Evolutionary conservation across 2,888 invertebrate genomes (phyloP), one percentile per base, ranked within the genome.

Genomic region (Chelonus formosanus): DNA sequence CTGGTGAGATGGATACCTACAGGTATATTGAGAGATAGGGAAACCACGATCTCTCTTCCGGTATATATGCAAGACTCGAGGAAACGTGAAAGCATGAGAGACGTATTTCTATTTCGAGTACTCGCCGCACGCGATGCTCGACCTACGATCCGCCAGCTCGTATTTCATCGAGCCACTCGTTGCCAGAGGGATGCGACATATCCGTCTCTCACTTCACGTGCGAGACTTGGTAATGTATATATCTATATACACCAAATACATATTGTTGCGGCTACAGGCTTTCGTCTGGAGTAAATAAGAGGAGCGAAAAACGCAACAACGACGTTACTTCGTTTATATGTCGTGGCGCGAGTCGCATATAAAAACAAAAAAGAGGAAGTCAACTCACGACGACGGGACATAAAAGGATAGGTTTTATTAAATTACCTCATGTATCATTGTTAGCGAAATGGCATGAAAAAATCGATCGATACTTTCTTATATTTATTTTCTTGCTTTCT

Each of bases 81-180:
- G 34, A 52, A 52, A 52, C 52, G 34, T 52, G 52, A 52, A 8
- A 52, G 31, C 31, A 8, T 32, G 52, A 6, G n/a, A 36, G 10
- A 56, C 36, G n/a, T 59, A 50, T 59, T 48, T 59, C 35, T 35
- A 40, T 59, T 52, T 52, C 44, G 54, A 34, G 64, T 61, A 53
- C 34, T 40, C 53, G 32, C 53, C 48, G 43, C 52, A 52, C 48
- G 59, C 55, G 55, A 60, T 65, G 60, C 55, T 56, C 56, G 62
- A 67, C 67, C 54, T 55, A 56, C 59, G 61, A 66, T 66, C 44
- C 53, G 40, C 58, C 53, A 40, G 32, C 57, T 62, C 67, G 67
- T 67, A 67, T 67, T 67, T 67, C 62, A 67, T 67, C 53, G 54
- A 36, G 61, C 6, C 34, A 54, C 62, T 56, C 52, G 31, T 36